Evolutionary conservation across 2,888 invertebrate genomes (phyloP), one percentile per base, ranked within the genome.

Genomic region (Eupithecia abbreviata): DNA sequence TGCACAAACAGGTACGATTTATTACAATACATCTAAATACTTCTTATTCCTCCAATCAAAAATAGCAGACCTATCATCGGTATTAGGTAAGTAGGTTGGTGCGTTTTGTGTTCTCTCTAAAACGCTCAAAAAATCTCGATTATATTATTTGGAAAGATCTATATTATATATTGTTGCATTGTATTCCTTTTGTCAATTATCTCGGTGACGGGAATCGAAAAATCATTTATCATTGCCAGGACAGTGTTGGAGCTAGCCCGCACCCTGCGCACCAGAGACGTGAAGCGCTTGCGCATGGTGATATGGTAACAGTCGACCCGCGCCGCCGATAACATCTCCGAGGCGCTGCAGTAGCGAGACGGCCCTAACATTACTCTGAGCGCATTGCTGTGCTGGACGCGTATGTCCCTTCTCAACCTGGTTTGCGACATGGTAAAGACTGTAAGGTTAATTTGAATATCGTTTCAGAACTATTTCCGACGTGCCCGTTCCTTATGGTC

Each of bases 401-500:
- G 4, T 15, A n/a, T 0, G n/a, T 0, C n/a, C 47, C 5, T 45
- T 12, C 10, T 10, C 47, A 51, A 51, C 15, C 2, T 58, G 18
- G 3, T 18, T 58, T 55, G 6, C 18, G 3, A 18, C 55, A 58
- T 58, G 7, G 9, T 18, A 9, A 58, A 18, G 9, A 58, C 18
- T 58, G 6, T n/a, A 51, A 15, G 3, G 6, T 41, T 65, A 41
- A 67, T 42, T 42, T 43, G n/a, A 67, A 42, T 18, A 10, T 68
- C 2, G 0, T 68, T 76, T 85, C 89, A 96, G 97, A 85, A 94
- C 91, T 85, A 95, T 96, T 79, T 94, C 96, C 3, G 97, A 97
- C 81, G 92, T 97, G 18, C 96, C 96, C 0, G 96, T 96, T 4
- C 96, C 97, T 0, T 97, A 97, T 76, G 97, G 96, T 0, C 93